phyloP scores from a whole-genome alignment of 2,113 vertebrate genomes.

The Pygoscelis antarcticus region DNA sequence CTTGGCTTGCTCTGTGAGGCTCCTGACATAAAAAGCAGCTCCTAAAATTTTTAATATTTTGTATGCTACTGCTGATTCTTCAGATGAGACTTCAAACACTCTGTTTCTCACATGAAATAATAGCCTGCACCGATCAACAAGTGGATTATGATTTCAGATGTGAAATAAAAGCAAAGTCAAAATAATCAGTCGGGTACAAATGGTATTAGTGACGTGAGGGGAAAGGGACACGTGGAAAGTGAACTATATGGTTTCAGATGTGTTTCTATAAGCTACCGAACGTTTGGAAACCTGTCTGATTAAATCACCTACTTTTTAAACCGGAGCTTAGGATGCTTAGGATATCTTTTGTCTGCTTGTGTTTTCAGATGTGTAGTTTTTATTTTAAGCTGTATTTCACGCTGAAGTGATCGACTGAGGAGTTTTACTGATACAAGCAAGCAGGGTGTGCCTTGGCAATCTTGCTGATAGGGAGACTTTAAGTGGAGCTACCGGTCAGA shows the following conservation, averaged over 20 bases:
- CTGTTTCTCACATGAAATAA: neutral
- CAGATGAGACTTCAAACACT: neutral
- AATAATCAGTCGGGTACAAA: neutral
- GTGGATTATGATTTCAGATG: neutral
- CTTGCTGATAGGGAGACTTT: neutral
- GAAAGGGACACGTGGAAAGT: neutral
- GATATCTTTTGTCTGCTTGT: neutral
- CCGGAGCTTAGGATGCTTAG: neutral
- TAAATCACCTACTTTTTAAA: neutral
- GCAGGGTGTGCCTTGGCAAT: neutral
- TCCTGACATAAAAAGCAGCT: neutral
- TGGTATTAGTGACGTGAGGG: accelerated
- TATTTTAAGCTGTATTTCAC: neutral
- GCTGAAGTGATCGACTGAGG: neutral
- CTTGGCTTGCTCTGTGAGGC: neutral
- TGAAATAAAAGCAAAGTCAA: neutral
- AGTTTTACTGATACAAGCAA: neutral
- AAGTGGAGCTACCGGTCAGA: neutral
- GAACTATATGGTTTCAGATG: neutral
- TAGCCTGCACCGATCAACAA: neutral
- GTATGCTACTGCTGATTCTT: neutral
- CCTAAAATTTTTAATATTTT: neutral
- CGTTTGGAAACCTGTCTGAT: neutral
- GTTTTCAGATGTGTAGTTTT: neutral
- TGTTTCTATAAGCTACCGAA: neutral